Conservation (phyloP, 1,140 invertebrate species). For the Drosophila pruinosa region DNA sequence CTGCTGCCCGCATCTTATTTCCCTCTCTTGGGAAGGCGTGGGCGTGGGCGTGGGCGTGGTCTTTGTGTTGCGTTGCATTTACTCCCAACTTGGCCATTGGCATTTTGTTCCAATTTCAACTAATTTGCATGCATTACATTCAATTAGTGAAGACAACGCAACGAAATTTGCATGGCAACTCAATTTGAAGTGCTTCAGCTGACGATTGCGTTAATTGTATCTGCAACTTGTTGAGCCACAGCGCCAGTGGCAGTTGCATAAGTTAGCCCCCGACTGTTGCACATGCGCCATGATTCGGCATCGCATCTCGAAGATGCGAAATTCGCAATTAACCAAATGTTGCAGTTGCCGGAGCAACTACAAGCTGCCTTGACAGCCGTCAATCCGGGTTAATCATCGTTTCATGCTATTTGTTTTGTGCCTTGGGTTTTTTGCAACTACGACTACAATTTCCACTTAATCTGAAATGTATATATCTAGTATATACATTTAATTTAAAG, state of each 20-base stretch:
- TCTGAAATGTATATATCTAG: background rate
- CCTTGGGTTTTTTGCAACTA: background rate
- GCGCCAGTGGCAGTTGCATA: background rate
- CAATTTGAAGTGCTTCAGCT: slow-evolving; percentile 1
- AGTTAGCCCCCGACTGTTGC: background rate
- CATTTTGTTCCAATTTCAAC: slow-evolving; percentile 28
- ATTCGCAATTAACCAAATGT: slow-evolving; percentile 16
- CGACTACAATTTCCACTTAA: background rate
- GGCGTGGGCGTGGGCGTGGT: background rate
- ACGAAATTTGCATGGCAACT: slow-evolving; percentile 20
- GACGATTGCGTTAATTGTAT: slow-evolving; percentile 35
- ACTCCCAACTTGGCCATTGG: slow-evolving; percentile 26
- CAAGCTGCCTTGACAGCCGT: slow-evolving; percentile 8
- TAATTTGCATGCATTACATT: slow-evolving; percentile 42
- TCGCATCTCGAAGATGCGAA: slow-evolving; percentile 23
- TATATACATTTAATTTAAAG: background rate
- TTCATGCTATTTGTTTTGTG: background rate
- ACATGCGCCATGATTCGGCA: background rate
- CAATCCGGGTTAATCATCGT: slow-evolving; percentile 26
- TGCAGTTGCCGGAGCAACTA: background rate
- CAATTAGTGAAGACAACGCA: slow-evolving; percentile 31
- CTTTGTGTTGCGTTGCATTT: background rate
- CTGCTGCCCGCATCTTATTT: background rate
- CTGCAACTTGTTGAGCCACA: slow-evolving; percentile 14
- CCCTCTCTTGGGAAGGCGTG: background rate